Evolutionary conservation across 2,888 invertebrate species (phyloP).

Genomic region (Camponotus fellah): DNA sequence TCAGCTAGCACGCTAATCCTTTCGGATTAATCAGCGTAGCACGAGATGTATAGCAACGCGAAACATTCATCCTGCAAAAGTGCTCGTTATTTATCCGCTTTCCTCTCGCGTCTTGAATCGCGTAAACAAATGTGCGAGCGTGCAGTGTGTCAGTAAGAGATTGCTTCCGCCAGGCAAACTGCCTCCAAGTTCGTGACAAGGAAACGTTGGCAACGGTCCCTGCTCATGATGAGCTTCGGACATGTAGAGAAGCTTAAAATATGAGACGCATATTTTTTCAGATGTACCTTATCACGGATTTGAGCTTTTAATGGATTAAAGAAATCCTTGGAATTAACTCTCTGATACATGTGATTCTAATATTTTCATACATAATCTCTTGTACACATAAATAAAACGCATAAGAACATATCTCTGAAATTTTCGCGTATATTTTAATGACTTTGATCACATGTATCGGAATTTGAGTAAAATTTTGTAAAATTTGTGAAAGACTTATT

Average conservation of each 20-base stretch:
- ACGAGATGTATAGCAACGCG: neutral
- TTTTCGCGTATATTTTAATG: neutral
- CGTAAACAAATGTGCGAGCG: slow-evolving; percentile 55
- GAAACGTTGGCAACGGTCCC: slow-evolving; percentile 53
- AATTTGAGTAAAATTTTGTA: neutral
- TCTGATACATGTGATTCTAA: neutral
- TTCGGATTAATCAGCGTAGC: slow-evolving; percentile 25
- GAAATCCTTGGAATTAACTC: neutral
- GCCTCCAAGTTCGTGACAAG: slow-evolving; percentile 49
- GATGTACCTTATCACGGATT: neutral
- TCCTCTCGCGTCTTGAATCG: slow-evolving; percentile 40
- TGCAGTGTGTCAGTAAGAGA: slow-evolving; percentile 56
- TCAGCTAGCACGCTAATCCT: slow-evolving; percentile 17
- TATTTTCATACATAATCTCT: neutral
- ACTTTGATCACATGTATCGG: neutral
- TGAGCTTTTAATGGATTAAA: slow-evolving; percentile 2
- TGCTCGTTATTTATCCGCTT: slow-evolving; percentile 48
- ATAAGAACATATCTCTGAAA: neutral
- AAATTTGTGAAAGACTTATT: slow-evolving; percentile 5
- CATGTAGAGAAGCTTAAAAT: slow-evolving; percentile 49
- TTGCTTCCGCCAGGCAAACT: slow-evolving; percentile 53
- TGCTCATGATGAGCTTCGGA: slow-evolving; percentile 39
- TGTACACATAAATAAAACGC: neutral
- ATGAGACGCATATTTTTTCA: slow-evolving; percentile 42
- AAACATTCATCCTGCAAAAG: slow-evolving; percentile 35